phyloP scores from a whole-genome alignment of 2,797 vertebrate species.

The Pelodytes ibericus region DNA sequence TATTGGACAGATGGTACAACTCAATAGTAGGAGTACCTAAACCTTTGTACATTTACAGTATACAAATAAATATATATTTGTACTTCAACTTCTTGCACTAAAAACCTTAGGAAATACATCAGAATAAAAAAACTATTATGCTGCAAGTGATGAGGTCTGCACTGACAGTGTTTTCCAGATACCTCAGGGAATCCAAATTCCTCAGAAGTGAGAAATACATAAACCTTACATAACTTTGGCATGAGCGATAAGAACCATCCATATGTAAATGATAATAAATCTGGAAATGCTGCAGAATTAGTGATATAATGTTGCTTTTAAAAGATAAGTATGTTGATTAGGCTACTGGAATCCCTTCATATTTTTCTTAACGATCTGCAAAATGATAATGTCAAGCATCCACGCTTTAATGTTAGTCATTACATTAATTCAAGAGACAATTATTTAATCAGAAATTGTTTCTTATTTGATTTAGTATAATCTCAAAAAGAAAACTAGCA shows the following conservation, averaged over 20 bases:
- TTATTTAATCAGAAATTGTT: constrained; percentile 42
- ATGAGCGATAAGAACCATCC: neutral
- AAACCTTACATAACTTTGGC: neutral
- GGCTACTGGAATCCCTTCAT: constrained; percentile 24
- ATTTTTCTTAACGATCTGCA: constrained; percentile 22
- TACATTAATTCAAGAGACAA: constrained; percentile 51
- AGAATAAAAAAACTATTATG: no score
- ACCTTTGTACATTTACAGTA: no score
- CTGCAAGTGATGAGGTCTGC: no score
- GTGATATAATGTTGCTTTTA: constrained; percentile 20
- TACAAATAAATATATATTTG: no score
- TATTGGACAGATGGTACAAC: no score
- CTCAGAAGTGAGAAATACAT: neutral
- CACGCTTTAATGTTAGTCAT: constrained; percentile 43
- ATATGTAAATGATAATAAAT: constrained; percentile 16
- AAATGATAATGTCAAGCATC: constrained; percentile 45
- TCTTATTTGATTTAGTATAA: constrained; percentile 32
- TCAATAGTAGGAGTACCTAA: no score
- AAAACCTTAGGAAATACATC: no score
- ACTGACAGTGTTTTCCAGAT: no score
- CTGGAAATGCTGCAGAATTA: neutral
- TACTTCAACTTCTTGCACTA: no score
- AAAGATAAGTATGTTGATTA: constrained; percentile 14
- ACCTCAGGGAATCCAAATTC: no score
- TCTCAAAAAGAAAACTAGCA: constrained; percentile 31